These are phyloP conservation scores for Esox lucius DNA, from an alignment of 2,797 vertebrate genomes.

Conservation along the genomic window DNA sequence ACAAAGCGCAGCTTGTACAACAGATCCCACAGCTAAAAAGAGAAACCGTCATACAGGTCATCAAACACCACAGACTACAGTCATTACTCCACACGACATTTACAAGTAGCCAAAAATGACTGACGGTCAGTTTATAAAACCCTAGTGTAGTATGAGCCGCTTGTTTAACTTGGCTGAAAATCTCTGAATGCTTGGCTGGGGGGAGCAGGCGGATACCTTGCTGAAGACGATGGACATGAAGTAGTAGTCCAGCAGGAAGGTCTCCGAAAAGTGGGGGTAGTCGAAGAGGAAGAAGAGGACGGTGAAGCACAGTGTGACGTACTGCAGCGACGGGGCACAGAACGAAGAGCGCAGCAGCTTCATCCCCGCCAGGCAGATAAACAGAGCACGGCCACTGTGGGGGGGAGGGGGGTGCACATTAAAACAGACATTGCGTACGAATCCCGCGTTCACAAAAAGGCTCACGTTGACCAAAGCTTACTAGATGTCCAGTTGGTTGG, in stretches of 20 bases:
- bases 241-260: conserved; percentile 90
- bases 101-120: not conserved
- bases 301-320: conserved; percentile 89
- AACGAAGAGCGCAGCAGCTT: conserved; percentile 88
- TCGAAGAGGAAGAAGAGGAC: conserved; percentile 90
- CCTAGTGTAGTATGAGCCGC: not conserved
- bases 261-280: conserved; percentile 87
- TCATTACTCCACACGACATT: not conserved
- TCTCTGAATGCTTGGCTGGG: too few species aligned
- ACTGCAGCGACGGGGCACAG: conserved; percentile 86
- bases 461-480: conserved; percentile 59
- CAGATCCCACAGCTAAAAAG: conserved; percentile 89
- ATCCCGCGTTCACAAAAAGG: not conserved
- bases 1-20: conserved; percentile 97
- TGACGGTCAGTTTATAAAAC: not conserved
- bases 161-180: not conserved
- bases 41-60: not conserved
- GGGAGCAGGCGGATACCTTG: conserved; percentile 73
- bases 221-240: conserved; percentile 91
- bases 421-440: too few species aligned
- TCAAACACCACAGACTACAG: not conserved
- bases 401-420: not conserved
- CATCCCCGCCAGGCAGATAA: conserved; percentile 89
- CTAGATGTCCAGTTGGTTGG: conserved; percentile 87
- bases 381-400: conserved; percentile 82